phyloP scores from a whole-genome alignment of 2,113 vertebrate species.

The Psittacus erithacus region DNA sequence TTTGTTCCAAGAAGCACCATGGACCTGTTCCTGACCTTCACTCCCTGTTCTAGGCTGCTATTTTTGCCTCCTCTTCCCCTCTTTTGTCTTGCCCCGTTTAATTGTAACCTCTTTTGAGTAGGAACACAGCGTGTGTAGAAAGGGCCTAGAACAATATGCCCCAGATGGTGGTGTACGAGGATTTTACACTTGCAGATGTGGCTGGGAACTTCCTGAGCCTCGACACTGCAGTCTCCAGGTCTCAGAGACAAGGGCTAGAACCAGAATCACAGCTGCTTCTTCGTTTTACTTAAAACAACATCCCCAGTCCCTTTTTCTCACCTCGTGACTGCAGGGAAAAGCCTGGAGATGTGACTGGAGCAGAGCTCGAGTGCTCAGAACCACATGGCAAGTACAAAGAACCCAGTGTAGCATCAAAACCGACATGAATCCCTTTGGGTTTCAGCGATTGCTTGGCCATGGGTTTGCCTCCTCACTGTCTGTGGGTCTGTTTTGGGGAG shows the following conservation, averaged over 20 bases:
- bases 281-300: neutral
- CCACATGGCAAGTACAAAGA: neutral
- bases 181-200: neutral
- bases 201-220: neutral
- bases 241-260: neutral
- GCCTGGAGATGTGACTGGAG: neutral
- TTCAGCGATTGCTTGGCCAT: neutral
- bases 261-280: neutral
- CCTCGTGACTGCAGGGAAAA: neutral
- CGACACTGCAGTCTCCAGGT: neutral
- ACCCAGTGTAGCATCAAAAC: neutral
- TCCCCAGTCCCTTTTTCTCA: neutral
- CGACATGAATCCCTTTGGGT: neutral
- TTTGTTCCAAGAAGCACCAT: rapidly evolving
- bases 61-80: neutral
- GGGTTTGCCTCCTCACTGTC: neutral
- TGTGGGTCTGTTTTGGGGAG: neutral
- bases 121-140: neutral
- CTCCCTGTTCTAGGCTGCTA: neutral
- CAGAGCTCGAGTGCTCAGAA: neutral
- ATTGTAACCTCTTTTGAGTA: neutral
- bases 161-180: neutral
- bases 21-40: neutral
- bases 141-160: constrained; percentile 40
- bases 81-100: neutral